Evolutionary conservation across 2,888 invertebrate genomes (phyloP), one percentile per base, ranked within the genome.

Genomic region (Fragum fragum): DNA sequence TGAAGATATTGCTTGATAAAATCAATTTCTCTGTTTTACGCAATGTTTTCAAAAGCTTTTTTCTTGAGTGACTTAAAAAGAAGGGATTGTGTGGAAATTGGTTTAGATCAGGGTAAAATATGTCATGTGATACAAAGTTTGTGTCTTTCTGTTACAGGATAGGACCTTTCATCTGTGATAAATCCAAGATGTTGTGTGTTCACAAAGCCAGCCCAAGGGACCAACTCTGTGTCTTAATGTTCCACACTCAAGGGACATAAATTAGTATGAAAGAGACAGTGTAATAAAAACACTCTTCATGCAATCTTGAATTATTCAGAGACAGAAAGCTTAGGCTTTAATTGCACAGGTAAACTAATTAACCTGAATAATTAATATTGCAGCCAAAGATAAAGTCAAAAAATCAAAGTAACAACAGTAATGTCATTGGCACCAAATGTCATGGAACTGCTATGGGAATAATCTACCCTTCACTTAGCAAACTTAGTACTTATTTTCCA

Each of bases 311-410:
- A 81, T 81, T 76, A 81, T 81, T 81, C 42, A 81, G 72, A 32
- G 39, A 47, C 53, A 32, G 63, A 74, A 76, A 76, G 73, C 52
- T 75, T 72, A 53, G 47, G 26, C 32, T 68, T 70, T 75, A 81
- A 74, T 75, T 69, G 75, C 55, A 74, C 75, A 76, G 71, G 73
- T 79, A 81, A 79, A 72, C 79, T 79, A 81, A 85, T 85, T 85
- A 85, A 47, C 68, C 42, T 85, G 63, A 85, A 85, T 85, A 81
- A 79, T 85, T 81, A 28, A 85, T 78, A 59, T 36, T 26, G 57
- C 63, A 47, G 47, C 21, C 39, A 52, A 55, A 75, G 83, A 81
- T 80, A 78, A 80, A 75, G 75, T 52, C 53, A 70, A 80, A 79
- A 66, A 42, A 66, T 42, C 42, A 39, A 42, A 66, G 42, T n/a